Evolutionary conservation across 1,140 invertebrate species (phyloP).

Genomic region (Cydia fagiglandana): DNA sequence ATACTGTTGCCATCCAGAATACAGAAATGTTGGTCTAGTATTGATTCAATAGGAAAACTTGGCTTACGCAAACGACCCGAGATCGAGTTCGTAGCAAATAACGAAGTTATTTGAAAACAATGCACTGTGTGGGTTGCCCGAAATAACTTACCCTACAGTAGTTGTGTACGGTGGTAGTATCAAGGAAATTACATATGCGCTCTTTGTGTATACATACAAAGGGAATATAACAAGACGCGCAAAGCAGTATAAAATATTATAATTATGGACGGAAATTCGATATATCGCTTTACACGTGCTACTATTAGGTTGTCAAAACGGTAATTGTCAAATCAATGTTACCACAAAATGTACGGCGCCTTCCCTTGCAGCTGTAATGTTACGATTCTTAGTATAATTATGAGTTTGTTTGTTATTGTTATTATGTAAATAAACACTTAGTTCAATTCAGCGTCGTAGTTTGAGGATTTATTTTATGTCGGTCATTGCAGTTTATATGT

Average conservation of each 20-base stretch:
- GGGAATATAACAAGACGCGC: neutral
- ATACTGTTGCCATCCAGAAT: neutral
- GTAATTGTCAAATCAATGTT: too few relatives aligned
- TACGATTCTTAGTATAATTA: too few relatives aligned
- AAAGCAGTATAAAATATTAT: neutral
- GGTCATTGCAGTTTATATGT: too few relatives aligned
- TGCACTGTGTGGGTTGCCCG: conserved; percentile 24
- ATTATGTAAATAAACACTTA: too few relatives aligned
- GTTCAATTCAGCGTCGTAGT: too few relatives aligned
- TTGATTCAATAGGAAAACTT: conserved; percentile 29
- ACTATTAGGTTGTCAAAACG: too few relatives aligned
- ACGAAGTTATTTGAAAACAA: conserved; percentile 31
- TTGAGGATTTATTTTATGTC: too few relatives aligned
- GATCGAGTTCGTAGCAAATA: conserved; percentile 16
- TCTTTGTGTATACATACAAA: neutral
- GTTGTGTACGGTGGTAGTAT: conserved; percentile 6
- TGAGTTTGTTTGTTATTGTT: too few relatives aligned
- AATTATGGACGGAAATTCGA: too few relatives aligned
- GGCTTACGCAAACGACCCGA: conserved; percentile 24
- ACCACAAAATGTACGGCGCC: too few relatives aligned
- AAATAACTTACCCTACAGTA: conserved; percentile 20
- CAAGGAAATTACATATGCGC: neutral
- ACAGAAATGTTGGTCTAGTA: conserved; percentile 25
- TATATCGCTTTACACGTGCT: too few relatives aligned
- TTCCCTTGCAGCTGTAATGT: too few relatives aligned